These are phyloP conservation scores for Drosophila affinis DNA, from an alignment of 2,888 invertebrate genomes.

Conservation along the genomic window DNA sequence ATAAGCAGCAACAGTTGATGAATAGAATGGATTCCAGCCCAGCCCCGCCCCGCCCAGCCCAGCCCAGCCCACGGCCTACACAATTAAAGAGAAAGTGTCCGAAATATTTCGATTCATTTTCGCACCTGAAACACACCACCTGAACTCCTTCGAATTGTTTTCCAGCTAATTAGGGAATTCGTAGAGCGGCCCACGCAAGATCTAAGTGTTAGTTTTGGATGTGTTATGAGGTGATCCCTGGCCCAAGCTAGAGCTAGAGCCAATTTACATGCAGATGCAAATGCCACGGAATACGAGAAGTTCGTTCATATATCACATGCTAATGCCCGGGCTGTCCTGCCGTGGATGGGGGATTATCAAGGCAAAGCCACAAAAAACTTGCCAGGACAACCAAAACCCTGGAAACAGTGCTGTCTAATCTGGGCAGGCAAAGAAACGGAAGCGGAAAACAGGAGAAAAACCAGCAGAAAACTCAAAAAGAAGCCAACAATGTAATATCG, in stretches of 20 bases:
- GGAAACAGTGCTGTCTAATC: constrained; percentile 37
- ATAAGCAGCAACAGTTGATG: constrained; percentile 40
- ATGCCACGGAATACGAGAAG: constrained; percentile 19
- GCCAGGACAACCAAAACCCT: neutral
- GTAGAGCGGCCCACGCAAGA: no score
- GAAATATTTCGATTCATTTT: neutral
- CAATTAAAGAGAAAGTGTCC: neutral
- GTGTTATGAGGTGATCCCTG: neutral
- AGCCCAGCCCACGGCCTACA: no score
- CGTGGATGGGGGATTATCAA: constrained; percentile 39
- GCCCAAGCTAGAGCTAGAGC: constrained; percentile 4
- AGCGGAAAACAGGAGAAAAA: constrained; percentile 3
- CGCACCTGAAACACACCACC: no score
- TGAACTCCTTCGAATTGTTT: no score
- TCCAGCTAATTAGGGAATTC: no score
- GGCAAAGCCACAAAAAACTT: constrained; percentile 48
- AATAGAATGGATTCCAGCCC: constrained; percentile 3
- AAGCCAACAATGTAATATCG: neutral
- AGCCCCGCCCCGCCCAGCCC: no score
- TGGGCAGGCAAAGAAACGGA: constrained; percentile 37
- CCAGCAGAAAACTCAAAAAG: neutral
- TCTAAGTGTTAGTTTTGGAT: neutral
- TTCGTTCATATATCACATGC: constrained; percentile 44
- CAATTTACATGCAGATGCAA: constrained; percentile 37
- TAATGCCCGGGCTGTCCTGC: constrained; percentile 42